Evolutionary conservation across 2,113 vertebrate species (phyloP).

Genomic region (Ia io): DNA sequence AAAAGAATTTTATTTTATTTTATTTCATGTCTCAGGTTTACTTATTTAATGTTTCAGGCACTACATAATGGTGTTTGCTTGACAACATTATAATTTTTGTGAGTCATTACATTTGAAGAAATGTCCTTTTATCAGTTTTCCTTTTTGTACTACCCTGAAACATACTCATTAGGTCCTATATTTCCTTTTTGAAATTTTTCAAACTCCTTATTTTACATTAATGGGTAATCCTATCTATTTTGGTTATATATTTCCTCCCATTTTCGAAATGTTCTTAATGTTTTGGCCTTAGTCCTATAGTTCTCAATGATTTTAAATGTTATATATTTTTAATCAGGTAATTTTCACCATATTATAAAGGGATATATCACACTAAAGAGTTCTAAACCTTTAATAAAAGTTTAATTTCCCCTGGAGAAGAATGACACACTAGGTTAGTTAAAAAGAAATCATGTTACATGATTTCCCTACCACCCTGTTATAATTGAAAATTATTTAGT

Average conservation of each 20-base stretch:
- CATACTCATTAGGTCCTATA: neutral
- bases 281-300: neutral
- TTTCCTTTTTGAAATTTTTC: neutral
- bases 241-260: neutral
- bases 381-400: neutral
- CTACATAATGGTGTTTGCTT: neutral
- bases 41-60: neutral
- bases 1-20: neutral
- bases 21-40: neutral
- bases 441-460: constrained; percentile 19
- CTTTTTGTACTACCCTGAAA: neutral
- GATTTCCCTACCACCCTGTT: neutral
- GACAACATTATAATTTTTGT: neutral
- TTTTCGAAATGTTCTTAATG: neutral
- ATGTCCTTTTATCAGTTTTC: neutral
- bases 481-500: constrained; percentile 27
- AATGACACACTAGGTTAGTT: neutral
- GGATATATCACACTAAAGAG: neutral
- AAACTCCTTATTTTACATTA: neutral
- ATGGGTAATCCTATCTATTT: neutral
- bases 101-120: neutral
- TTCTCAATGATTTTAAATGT: neutral
- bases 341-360: neutral
- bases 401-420: neutral
- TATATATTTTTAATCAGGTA: neutral